These are phyloP conservation scores for Chaetorhynchus papuensis DNA, from an alignment of 2,113 vertebrate genomes.

Conservation along the genomic window DNA sequence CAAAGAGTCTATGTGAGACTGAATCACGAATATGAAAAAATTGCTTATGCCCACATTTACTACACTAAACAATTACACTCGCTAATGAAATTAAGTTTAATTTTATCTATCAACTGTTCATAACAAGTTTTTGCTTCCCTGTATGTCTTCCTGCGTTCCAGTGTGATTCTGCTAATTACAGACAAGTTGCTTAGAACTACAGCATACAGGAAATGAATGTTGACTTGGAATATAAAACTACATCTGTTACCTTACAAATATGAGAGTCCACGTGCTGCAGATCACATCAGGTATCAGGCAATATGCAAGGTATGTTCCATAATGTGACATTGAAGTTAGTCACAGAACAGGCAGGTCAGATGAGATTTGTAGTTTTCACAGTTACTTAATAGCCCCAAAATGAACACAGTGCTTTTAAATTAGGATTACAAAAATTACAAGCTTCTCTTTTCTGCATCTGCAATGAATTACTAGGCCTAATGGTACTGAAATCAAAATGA, in stretches of 20 bases:
- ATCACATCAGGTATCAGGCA: background rate
- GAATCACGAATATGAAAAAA: background rate
- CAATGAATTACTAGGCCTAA: background rate
- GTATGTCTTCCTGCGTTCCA: background rate
- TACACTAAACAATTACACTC: background rate
- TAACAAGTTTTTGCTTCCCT: background rate
- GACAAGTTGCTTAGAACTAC: background rate
- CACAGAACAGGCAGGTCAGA: background rate
- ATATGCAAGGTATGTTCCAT: background rate
- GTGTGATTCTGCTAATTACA: background rate
- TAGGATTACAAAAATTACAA: background rate
- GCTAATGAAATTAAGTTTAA: background rate
- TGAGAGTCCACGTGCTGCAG: background rate
- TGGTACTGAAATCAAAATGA: background rate
- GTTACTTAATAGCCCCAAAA: background rate
- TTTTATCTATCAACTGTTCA: background rate
- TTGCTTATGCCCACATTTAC: background rate
- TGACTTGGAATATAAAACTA: background rate
- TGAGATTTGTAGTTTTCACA: background rate
- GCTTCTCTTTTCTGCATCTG: background rate
- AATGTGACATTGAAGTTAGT: background rate
- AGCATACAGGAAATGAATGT: background rate
- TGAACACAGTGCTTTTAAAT: background rate
- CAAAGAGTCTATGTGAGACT: background rate
- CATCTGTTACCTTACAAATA: background rate